A percentile compares a stretch with the other conserved stretches of the same genome.
Conservation (phyloP, 2,113 vertebrate genomes). For the Lates calcarifer region DNA sequence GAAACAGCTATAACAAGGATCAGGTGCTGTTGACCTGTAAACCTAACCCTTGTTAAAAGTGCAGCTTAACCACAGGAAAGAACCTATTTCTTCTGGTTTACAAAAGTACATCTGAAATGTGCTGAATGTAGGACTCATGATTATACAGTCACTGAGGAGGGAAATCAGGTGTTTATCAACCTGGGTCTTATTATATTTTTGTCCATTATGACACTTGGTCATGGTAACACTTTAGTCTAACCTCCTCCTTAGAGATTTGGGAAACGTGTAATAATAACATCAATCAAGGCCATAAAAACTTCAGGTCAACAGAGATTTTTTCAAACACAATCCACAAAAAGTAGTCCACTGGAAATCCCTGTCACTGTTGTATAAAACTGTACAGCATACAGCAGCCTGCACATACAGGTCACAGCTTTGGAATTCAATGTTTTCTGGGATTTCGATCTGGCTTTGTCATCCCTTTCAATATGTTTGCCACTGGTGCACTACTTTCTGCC, state of each 20-base stretch:
- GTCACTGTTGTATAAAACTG: not conserved
- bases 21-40: slow-evolving; percentile 64
- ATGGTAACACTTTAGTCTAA: not conserved
- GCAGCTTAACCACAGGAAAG: slow-evolving; percentile 46
- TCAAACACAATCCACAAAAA: not conserved
- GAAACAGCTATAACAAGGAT: slow-evolving; percentile 51
- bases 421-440: too few relatives aligned
- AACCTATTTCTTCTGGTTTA: slow-evolving; percentile 14
- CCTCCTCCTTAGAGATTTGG: not conserved
- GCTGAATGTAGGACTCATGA: not conserved
- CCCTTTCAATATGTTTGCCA: too few relatives aligned
- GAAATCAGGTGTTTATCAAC: not conserved
- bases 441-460: not conserved
- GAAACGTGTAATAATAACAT: not conserved
- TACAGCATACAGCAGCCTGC: too few relatives aligned
- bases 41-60: slow-evolving; percentile 46
- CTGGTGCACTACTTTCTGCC: not conserved
- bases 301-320: not conserved
- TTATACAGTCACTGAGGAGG: not conserved
- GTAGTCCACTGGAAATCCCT: not conserved
- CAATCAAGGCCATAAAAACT: not conserved
- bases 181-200: not conserved
- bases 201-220: not conserved
- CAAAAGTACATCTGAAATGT: not conserved
- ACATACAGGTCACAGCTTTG: not conserved